phyloP scores from a whole-genome alignment of 2,888 invertebrate species.

The Acleris sparsana region DNA sequence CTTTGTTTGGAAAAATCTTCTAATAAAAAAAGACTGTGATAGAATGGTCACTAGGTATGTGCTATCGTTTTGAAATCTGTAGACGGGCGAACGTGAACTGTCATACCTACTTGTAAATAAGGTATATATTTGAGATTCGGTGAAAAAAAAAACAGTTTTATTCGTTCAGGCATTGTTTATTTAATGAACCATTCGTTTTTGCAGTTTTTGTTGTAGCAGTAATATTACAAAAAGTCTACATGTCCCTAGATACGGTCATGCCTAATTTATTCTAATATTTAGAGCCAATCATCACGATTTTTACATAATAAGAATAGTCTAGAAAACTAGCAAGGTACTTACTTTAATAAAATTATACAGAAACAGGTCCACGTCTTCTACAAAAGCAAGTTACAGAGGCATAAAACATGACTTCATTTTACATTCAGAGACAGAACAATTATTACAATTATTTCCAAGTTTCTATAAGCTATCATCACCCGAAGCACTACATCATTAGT shows the following conservation, averaged over 20 bases:
- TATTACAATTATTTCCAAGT: constrained; percentile 5
- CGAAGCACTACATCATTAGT: constrained; percentile 22
- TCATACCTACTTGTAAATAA: not conserved
- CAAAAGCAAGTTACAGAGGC: constrained; percentile 16
- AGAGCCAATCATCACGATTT: constrained; percentile 6
- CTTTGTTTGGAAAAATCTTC: too few relatives aligned
- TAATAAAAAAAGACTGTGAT: too few relatives aligned
- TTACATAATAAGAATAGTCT: constrained; percentile 8
- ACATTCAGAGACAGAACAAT: constrained; percentile 1
- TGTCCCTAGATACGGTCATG: constrained; percentile 15
- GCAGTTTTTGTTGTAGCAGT: constrained; percentile 18
- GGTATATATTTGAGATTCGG: not conserved
- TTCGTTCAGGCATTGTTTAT: constrained; percentile 29
- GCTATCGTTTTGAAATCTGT: too few relatives aligned
- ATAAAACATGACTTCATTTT: not conserved
- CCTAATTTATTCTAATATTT: constrained; percentile 29
- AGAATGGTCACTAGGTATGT: too few relatives aligned
- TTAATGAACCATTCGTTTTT: constrained; percentile 28
- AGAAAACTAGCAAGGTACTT: not conserved
- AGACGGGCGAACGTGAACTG: too few relatives aligned
- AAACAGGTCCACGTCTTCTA: constrained; percentile 4
- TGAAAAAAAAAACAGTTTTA: not conserved
- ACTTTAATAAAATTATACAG: not conserved
- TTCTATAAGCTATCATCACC: constrained; percentile 13
- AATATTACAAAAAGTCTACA: constrained; percentile 32